Evolutionary conservation across 2,888 invertebrate species (phyloP), one percentile per base, ranked within the genome.

Genomic region (Gari tellinella): DNA sequence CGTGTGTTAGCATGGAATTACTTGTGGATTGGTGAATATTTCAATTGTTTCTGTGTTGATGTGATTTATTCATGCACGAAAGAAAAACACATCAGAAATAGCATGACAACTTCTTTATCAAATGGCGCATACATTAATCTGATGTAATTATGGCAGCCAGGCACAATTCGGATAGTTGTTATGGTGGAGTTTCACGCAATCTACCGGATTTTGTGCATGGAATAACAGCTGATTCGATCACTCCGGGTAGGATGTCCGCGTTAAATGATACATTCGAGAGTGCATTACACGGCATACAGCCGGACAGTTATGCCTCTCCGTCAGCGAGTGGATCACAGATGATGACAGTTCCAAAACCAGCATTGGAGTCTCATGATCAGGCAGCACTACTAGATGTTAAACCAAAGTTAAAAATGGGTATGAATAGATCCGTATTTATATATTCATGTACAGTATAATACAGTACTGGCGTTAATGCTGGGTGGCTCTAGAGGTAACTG

Each of bases 221-320:
- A 23, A 26, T 74, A 51, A 61, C 78, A 72, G 74, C 73, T 74
- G 78, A 78, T 67, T 67, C 73, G n/a, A 67, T 74, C 67, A 70
- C 74, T 12, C 73, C 67, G 2, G 69, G 70, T 26, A 67, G 73
- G 52, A 56, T 74, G 78, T 52, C 78, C 40, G 67, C 67, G 70
- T 37, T 62, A 26, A 61, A 43, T 40, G 68, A 74, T 12, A 64
- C 41, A n/a, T n/a, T n/a, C n/a, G n/a, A n/a, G n/a, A n/a, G n/a
- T n/a, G n/a, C n/a, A n/a, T 17, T 49, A 49, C 23, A 2, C n/a
- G 23, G 19, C 23, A n/a, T n/a, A 25, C 25, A n/a, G 15, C 41
- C 43, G 25, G 7, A 19, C 41, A 26, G n/a, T n/a, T 38, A 40
- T 23, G 15, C 21, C 1, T 14, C 15, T 17, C 31, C 38, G 12